Evolutionary conservation across 2,113 vertebrate species (phyloP), one percentile per base, ranked within the genome.

Genomic region (Podocnemis expansa): DNA sequence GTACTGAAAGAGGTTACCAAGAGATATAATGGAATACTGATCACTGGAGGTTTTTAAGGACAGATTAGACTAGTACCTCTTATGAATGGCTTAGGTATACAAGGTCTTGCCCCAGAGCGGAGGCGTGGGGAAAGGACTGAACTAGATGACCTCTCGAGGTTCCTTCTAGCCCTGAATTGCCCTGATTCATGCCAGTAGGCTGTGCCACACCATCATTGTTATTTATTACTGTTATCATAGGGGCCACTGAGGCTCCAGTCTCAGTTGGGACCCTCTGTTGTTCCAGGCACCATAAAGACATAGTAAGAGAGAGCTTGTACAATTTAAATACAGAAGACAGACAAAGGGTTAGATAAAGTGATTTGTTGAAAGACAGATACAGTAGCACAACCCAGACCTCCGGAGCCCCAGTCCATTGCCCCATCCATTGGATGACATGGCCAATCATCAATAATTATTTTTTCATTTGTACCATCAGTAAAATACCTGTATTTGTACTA

Each of bases 321-420:
- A 89, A 43, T 91, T 92, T 67, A 93, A 85, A 89, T 13, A 76
- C 86, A 41, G 38, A 94, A 94, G 43, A 16, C 80, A 95, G 84
- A 76, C 75, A 82, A 27, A 79, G 49, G 70, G 11, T 41, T 27
- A 55, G 51, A 85, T 8, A 85, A 91, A 67, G 31, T 78, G 45
- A 83, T 5, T 45, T 87, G 79, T 24, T 38, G 55, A 58, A 29
- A 25, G 87, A 60, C 10, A 83, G 47, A 83, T 52, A n/a, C 29
- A 90, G 73, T 80, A 47, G 17, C 63, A 70, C 34, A 70, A 70
- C 16, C 10, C 38, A 73, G n/a, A 21, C 38, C 70, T 12, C 70
- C 70, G 22, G 38, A 63, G 60, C 31, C 60, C 60, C 60, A 34
- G 60, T 41, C 38, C 70, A 73, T 10, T 73, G 70, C 70, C 38